Evolutionary conservation across 2,797 vertebrate genomes (phyloP).

Genomic region (Ctenopoma kingsleyae): DNA sequence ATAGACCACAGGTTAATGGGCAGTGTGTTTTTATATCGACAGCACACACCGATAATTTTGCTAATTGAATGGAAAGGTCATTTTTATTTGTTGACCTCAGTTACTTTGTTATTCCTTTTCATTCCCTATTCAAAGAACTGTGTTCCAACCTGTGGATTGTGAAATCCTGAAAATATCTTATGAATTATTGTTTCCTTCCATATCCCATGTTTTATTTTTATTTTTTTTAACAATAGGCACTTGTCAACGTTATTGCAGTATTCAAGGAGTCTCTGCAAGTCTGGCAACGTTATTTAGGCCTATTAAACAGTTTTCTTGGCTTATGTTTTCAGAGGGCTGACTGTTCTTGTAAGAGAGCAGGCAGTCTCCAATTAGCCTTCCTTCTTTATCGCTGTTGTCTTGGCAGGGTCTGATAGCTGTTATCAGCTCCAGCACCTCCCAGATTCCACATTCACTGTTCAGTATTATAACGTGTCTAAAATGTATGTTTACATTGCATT

Average conservation of each 20-base stretch:
- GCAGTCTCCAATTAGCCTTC: constrained; percentile 52
- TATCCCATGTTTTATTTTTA: not conserved
- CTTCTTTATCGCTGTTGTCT: constrained; percentile 42
- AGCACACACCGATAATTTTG: constrained; percentile 59
- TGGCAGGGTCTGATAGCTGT: constrained; percentile 41
- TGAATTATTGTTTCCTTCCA: not conserved
- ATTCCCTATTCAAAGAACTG: not conserved
- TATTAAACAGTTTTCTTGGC: constrained; percentile 33
- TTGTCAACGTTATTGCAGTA: constrained; percentile 7
- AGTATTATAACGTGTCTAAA: not conserved
- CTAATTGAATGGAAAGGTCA: constrained; percentile 68
- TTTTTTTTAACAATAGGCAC: constrained; percentile 3
- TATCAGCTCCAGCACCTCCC: constrained; percentile 49
- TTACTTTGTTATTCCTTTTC: constrained; percentile 1
- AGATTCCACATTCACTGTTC: constrained; percentile 27
- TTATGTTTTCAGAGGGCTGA: constrained; percentile 25
- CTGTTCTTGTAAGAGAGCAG: constrained; percentile 39
- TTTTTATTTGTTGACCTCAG: constrained; percentile 29
- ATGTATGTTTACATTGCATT: not conserved
- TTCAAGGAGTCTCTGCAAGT: not conserved
- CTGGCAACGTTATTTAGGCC: constrained; percentile 17
- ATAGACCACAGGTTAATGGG: constrained; percentile 79
- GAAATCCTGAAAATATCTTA: not conserved
- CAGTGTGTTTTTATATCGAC: constrained; percentile 71
- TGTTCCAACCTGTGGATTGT: not conserved